These are phyloP conservation scores for Halyomorpha halys DNA, from an alignment of 1,140 invertebrate species.

Conservation along the genomic window DNA sequence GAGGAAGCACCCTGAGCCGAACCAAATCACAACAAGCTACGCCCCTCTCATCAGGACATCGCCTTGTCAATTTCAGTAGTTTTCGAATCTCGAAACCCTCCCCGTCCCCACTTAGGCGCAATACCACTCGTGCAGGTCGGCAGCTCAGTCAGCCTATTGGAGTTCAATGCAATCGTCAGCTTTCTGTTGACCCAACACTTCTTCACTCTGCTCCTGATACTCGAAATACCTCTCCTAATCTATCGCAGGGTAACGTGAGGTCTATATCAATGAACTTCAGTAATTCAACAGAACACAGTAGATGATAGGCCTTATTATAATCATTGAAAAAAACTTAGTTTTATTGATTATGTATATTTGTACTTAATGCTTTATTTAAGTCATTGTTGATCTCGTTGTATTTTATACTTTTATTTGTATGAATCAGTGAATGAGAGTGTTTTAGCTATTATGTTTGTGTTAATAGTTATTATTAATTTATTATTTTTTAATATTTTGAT, in stretches of 20 bases:
- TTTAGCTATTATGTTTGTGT: no score
- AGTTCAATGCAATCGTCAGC: constrained; percentile 23
- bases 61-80: constrained; percentile 32
- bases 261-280: constrained; percentile 31
- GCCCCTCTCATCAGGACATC: constrained; percentile 24
- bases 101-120: constrained; percentile 26
- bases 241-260: constrained; percentile 21
- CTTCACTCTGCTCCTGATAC: constrained; percentile 28
- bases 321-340: no score
- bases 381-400: no score
- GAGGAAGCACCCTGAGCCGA: constrained; percentile 26
- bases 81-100: constrained; percentile 30
- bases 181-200: constrained; percentile 27
- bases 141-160: constrained; percentile 22
- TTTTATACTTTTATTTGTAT: no score
- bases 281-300: constrained; percentile 2
- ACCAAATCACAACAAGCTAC: constrained; percentile 31
- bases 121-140: constrained; percentile 22
- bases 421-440: no score
- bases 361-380: no score
- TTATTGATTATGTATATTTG: no score
- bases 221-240: constrained; percentile 26
- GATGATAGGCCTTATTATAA: neutral
- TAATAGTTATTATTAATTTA: no score
- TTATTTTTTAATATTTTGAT: no score